Evolutionary conservation across 2,797 vertebrate genomes (phyloP).

Genomic region (Knipowitschia caucasica): DNA sequence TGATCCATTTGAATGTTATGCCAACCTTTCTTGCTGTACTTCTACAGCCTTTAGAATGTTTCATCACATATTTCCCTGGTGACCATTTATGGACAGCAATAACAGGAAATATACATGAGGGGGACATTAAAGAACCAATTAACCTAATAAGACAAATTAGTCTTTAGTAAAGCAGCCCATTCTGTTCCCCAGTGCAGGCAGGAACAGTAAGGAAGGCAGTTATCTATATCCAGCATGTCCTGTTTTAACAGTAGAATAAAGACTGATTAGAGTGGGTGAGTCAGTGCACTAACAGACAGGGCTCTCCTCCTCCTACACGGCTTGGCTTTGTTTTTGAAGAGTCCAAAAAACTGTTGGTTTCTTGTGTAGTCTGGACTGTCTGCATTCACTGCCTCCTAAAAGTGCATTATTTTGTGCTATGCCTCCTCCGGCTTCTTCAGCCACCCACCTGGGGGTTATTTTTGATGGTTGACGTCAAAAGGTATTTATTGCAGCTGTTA

Average conservation of each 20-base stretch:
- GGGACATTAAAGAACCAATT: conserved; percentile 55
- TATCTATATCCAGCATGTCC: conserved; percentile 20
- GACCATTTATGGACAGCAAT: conserved; percentile 65
- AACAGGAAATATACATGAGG: conserved; percentile 44
- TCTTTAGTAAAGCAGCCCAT: conserved; percentile 42
- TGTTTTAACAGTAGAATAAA: conserved; percentile 34
- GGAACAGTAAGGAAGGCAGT: conserved; percentile 20
- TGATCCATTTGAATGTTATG: too few species aligned
- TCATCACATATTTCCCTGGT: conserved; percentile 50
- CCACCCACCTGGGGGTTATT: conserved; percentile 18
- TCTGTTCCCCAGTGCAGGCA: conserved; percentile 21
- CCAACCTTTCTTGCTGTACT: too few species aligned
- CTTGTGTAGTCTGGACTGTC: conserved; percentile 20
- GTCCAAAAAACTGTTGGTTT: conserved; percentile 20
- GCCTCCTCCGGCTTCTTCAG: not conserved
- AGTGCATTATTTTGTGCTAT: conserved; percentile 10
- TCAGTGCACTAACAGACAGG: conserved; percentile 38
- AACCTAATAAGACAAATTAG: conserved; percentile 61
- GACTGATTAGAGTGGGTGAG: conserved; percentile 50
- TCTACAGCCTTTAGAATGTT: too few species aligned
- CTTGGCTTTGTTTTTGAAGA: conserved; percentile 14
- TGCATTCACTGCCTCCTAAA: conserved; percentile 19
- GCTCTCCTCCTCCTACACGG: conserved; percentile 43
- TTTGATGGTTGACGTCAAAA: conserved; percentile 2
- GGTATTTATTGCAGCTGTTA: not conserved